Percentiles rank a stretch among this genome's conserved stretches.
These are phyloP conservation scores for Larimichthys crocea DNA, from an alignment of 2,113 vertebrate species.

Conservation along the genomic window DNA sequence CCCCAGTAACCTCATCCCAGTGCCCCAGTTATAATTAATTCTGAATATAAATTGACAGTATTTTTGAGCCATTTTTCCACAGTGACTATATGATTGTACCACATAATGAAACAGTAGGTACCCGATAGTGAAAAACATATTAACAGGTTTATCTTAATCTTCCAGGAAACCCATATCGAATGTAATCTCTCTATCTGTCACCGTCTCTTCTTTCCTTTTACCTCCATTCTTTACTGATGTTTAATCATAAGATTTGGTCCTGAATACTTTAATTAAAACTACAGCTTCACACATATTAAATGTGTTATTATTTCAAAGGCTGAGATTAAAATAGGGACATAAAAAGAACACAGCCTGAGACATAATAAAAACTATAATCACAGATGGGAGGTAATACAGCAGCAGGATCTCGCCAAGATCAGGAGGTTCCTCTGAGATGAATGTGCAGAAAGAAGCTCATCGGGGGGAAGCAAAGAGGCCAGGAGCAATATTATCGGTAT, in stretches of 20 bases:
- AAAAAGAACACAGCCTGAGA: background rate
- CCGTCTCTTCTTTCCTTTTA: slow-evolving; percentile 1
- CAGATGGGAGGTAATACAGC: slow-evolving; percentile 20
- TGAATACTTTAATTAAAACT: background rate
- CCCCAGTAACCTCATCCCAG: background rate
- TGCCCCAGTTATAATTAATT: background rate
- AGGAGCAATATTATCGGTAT: slow-evolving; percentile 24
- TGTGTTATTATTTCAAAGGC: slow-evolving; percentile 4
- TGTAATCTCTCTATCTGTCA: background rate
- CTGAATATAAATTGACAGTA: background rate
- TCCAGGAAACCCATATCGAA: too few species aligned
- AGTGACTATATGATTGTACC: background rate
- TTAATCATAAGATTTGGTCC: background rate
- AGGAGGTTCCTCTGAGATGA: slow-evolving; percentile 48
- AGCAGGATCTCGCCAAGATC: slow-evolving; percentile 26
- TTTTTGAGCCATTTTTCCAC: background rate
- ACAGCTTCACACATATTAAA: background rate
- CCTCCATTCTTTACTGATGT: too few species aligned
- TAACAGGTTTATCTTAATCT: too few species aligned
- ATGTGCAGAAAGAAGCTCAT: slow-evolving; percentile 37
- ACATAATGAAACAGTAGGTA: background rate
- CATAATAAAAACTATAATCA: slow-evolving; percentile 25
- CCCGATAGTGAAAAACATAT: too few species aligned
- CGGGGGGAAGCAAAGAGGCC: slow-evolving; percentile 28
- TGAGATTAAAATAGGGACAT: background rate